Percentiles rank a stretch among this genome's conserved stretches.
Conservation (phyloP, 2,888 invertebrate species). For the Argyra leucocephala region DNA sequence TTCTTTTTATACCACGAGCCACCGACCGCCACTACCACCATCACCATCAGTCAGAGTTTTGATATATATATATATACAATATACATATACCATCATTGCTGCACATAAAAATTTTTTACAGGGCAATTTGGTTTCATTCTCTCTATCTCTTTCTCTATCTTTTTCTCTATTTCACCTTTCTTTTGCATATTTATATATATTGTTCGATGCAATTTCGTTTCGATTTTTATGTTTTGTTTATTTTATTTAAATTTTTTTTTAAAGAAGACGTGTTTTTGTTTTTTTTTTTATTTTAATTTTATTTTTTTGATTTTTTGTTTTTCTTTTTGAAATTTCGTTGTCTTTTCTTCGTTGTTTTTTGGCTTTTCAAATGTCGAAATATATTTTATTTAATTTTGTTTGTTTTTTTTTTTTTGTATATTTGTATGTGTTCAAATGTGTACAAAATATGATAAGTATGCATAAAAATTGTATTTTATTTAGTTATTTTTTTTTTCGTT, state of each 20-base stretch:
- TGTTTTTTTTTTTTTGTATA: not conserved
- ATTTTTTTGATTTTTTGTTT: constrained; percentile 23
- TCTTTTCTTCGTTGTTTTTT: constrained; percentile 14
- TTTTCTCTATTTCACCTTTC: not conserved
- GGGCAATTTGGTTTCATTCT: constrained; percentile 13
- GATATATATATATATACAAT: too few species aligned
- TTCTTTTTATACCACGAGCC: constrained; percentile 19
- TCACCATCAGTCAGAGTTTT: not conserved
- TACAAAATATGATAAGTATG: too few species aligned
- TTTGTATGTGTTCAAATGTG: too few species aligned
- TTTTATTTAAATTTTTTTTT: not conserved
- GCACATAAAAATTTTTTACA: not conserved
- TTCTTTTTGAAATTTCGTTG: constrained; percentile 13
- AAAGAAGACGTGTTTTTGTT: constrained; percentile 11
- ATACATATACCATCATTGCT: too few species aligned
- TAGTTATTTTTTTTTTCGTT: too few species aligned
- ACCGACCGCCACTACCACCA: not conserved
- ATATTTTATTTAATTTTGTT: not conserved
- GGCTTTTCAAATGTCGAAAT: constrained; percentile 9
- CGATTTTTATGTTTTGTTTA: constrained; percentile 9
- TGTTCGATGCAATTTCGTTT: constrained; percentile 17
- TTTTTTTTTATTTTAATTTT: constrained; percentile 20
- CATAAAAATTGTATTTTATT: too few species aligned
- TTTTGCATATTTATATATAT: constrained; percentile 10
- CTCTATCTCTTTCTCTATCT: not conserved